These are phyloP conservation scores for Melolontha melolontha DNA, from an alignment of 2,888 invertebrate species.

Conservation along the genomic window DNA sequence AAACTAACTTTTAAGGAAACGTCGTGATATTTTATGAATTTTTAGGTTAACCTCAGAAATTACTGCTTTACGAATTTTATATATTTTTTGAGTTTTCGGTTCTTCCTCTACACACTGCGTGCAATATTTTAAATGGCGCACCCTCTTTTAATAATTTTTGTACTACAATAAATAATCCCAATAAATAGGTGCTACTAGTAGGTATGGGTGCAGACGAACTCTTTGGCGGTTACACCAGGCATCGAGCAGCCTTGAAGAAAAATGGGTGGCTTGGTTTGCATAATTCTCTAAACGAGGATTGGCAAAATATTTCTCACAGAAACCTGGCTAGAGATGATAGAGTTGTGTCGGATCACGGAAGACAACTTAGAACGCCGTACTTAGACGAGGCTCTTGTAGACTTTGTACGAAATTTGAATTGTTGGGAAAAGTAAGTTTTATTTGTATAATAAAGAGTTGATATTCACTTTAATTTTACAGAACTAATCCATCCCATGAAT, in stretches of 20 bases:
- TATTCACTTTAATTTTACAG: slow-evolving; percentile 49
- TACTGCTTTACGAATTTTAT: no score
- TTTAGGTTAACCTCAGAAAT: no score
- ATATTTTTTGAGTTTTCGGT: no score
- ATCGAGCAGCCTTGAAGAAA: slow-evolving; percentile 78
- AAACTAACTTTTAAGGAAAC: no score
- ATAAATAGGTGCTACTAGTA: slow-evolving; percentile 77
- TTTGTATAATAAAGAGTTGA: background rate
- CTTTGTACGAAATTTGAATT: slow-evolving; percentile 73
- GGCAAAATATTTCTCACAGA: slow-evolving; percentile 86
- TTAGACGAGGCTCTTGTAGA: slow-evolving; percentile 78
- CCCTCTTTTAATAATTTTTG: background rate
- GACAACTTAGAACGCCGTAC: slow-evolving; percentile 85
- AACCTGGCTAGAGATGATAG: slow-evolving; percentile 97
- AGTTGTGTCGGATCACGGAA: slow-evolving; percentile 89
- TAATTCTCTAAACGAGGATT: slow-evolving; percentile 75
- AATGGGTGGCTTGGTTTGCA: slow-evolving; percentile 69
- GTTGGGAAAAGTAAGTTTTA: slow-evolving; percentile 75
- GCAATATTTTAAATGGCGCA: no score
- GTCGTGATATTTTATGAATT: no score
- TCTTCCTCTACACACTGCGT: background rate
- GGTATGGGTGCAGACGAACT: slow-evolving; percentile 99
- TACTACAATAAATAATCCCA: background rate
- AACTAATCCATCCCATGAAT: slow-evolving; percentile 62
- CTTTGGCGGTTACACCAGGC: slow-evolving; percentile 93